Conservation (phyloP, 2,113 vertebrate species). For the Megaptera novaeangliae region DNA sequence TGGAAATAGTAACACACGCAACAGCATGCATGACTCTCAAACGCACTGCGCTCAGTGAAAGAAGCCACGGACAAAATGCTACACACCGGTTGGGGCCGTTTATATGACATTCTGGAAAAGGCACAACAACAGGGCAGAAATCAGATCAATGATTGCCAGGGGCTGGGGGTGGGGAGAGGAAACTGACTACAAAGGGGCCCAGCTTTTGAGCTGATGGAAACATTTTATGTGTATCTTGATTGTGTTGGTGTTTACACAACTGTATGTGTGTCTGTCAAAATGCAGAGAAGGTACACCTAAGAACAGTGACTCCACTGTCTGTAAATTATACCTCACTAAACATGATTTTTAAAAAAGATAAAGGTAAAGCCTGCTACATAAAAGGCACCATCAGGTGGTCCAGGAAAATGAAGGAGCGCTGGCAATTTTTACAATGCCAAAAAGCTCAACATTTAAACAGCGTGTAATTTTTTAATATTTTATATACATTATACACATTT, state of each 20-base stretch:
- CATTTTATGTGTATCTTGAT: rapidly evolving
- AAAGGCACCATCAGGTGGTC: not conserved
- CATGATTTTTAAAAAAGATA: not conserved
- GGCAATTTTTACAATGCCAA: not conserved
- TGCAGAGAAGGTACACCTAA: not conserved
- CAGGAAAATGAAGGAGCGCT: not conserved
- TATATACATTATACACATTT: not conserved
- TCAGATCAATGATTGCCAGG: not conserved
- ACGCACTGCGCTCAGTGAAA: not conserved
- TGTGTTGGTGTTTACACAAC: not conserved
- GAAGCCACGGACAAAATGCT: not conserved
- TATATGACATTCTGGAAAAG: not conserved
- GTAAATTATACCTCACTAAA: not conserved
- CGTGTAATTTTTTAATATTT: not conserved
- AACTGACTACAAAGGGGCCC: not conserved
- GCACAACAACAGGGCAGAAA: not conserved
- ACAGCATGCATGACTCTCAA: not conserved
- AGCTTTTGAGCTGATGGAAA: not conserved
- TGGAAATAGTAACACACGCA: rapidly evolving
- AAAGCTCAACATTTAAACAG: not conserved
- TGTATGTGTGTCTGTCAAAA: not conserved
- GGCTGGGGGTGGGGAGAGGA: not conserved
- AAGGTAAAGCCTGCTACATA: not conserved
- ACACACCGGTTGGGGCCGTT: not conserved
- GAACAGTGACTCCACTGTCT: not conserved